Base-by-base conservation (phyloP, 2,888 invertebrate species). In the Metellina segmentata region DNA sequence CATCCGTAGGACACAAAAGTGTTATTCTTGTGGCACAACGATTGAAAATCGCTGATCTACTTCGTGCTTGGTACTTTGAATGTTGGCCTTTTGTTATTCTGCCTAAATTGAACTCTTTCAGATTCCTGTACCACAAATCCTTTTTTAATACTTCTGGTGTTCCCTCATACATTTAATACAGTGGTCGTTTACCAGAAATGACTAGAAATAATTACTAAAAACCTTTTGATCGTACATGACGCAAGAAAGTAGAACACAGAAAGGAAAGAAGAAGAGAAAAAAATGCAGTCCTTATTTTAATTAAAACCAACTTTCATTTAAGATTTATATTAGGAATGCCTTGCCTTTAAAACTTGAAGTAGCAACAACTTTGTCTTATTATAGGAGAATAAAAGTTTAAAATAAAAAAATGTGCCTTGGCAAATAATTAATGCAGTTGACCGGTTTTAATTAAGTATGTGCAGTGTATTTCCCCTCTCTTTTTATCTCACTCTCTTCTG, bases 401-500 rank as follows among this genome's bases (percentile, higher is more conserved):
- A 86, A 53, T n/a, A 71, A 70, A 85, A 61, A 74, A 75, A 75
- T 70, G 77, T 34, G 48, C 8, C 52, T 72, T 61, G 77, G 81
- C 75, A 74, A 79, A 90, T 90, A 90, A 90, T 90, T 90, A 90
- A 90, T 90, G 78, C 90, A 78, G 90, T 72, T 90, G 90, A 90
- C 90, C 85, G 90, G 78, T 78, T 90, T 90, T 90, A 90, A 90
- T 90, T 90, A 85, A 90, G 85, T 85, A 52, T 53, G 75, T 49
- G n/a, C 78, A 19, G 34, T 34, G 61, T 61, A 61, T 61, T 11
- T 61, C 61, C 4, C 61, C 34, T 34, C 34, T 34, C 4, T 34
- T 51, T 51, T 70, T 51, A 13, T 8, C n/a, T 48, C 34, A 34
- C 49, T 48, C 75, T 49, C 19, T 82, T 72, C 51, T 71, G 51